Evolutionary conservation across 2,888 invertebrate species (phyloP).

Genomic region (Rhagophthalmus giganteus): DNA sequence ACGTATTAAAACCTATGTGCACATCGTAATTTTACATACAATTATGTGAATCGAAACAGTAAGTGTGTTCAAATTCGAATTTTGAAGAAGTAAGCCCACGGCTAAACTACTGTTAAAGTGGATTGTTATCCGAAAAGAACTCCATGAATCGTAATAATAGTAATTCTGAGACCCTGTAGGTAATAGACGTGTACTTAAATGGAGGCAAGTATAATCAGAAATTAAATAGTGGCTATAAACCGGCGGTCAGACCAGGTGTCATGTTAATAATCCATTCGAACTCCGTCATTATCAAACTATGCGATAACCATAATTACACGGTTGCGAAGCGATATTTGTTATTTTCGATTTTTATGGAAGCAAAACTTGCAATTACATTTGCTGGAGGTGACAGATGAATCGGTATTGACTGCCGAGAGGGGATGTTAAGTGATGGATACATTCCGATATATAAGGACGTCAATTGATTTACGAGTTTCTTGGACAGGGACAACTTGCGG

Average conservation of each 20-base stretch:
- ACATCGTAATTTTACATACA: conserved; percentile 4
- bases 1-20: not conserved
- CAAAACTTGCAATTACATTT: conserved; percentile 35
- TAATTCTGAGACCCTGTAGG: conserved; percentile 29
- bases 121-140: conserved; percentile 27
- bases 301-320: conserved; percentile 37
- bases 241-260: conserved; percentile 32
- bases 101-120: conserved; percentile 33
- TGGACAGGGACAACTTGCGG: too few species aligned
- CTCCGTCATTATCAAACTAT: conserved; percentile 33
- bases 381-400: conserved; percentile 34
- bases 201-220: conserved; percentile 32
- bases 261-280: conserved; percentile 27
- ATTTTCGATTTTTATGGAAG: conserved; percentile 37
- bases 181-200: conserved; percentile 33
- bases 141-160: conserved; percentile 33
- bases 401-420: conserved; percentile 12
- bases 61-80: conserved; percentile 13
- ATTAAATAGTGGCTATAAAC: conserved; percentile 31
- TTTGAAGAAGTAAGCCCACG: conserved; percentile 19
- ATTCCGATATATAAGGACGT: conserved; percentile 6
- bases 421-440: conserved; percentile 16
- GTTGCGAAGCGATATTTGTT: conserved; percentile 36
- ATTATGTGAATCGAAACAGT: conserved; percentile 17
- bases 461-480: conserved; percentile 10